Evolutionary conservation across 53 echinoderm and acorn worm genomes (phyloP), one percentile per base, ranked within the genome.

Genomic region (Mesocentrotus franciscanus): DNA sequence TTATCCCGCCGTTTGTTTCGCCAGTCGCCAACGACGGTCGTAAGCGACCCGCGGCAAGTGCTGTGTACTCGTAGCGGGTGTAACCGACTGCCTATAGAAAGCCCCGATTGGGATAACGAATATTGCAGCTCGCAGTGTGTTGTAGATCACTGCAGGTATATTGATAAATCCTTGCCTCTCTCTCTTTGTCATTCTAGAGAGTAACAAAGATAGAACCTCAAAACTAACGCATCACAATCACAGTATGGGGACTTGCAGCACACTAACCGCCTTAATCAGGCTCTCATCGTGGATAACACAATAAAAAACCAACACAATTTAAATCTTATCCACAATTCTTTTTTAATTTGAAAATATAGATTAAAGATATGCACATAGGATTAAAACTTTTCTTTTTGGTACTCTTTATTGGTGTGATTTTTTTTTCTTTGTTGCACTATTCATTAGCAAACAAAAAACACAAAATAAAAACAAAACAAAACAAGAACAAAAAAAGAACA

Each of bases 71-170:
- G 99, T 58, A 99, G 96, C 79, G 99, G 98, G 64, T 99, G 98
- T 96, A 98, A 95, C 93, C 97, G 96, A 79, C 97, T 96, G 15
- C 96, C 98, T 78, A 97, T 99, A 70, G 95, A 94, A 71, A 98
- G 97, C 89, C 97, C 98, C 2, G 98, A 99, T 89, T 99, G 99
- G 98, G 99, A 99, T 91, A 99, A 99, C 58, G 99, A 99, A 87
- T 99, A 99, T 91, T 99, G 99, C 94, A 98, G 98, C 81, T 97
- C 98, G 84, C 98, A 99, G 71, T 99, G 99, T 96, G 99, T 99
- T 1, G 99, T 99, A 29, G 97, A 98, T 85, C 98, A 99, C 96
- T 99, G 99, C 97, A 99, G 99, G 99, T 99, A 96, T 81, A 94
- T 36, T 71, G 3, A 55, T 26, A 78, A 34, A 70, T 55, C 30